Conservation (phyloP, 2,888 invertebrate species). For the Eudasyphora cyanicolor region DNA sequence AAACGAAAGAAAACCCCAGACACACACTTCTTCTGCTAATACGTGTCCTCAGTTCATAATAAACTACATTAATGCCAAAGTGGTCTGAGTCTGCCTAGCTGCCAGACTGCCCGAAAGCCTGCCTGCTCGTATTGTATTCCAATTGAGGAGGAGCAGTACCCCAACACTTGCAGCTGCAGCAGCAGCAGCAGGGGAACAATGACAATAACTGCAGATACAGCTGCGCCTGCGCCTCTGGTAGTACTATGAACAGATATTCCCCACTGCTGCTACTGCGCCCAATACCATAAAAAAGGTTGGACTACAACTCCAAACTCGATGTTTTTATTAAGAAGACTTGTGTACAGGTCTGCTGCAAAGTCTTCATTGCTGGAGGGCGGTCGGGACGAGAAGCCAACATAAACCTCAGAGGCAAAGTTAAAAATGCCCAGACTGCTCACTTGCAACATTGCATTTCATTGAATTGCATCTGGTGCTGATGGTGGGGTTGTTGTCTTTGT, state of each 20-base stretch:
- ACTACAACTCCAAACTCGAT: neutral
- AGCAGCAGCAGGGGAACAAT: slow-evolving; percentile 4
- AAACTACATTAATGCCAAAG: slow-evolving; percentile 74
- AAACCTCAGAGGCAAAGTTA: slow-evolving; percentile 12
- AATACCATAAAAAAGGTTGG: neutral
- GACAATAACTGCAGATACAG: neutral
- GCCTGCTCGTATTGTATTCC: slow-evolving; percentile 38
- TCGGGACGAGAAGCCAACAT: neutral
- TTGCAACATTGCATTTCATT: slow-evolving; percentile 1
- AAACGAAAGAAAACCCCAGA: slow-evolving; percentile 24
- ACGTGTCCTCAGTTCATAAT: slow-evolving; percentile 69
- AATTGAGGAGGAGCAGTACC: slow-evolving; percentile 22
- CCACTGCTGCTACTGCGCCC: slow-evolving; percentile 49
- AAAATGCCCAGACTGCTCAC: slow-evolving; percentile 24
- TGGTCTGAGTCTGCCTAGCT: slow-evolving; percentile 45
- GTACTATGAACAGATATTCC: slow-evolving; percentile 26
- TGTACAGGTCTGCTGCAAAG: slow-evolving; percentile 16
- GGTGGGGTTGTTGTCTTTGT: neutral
- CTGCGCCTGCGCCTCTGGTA: slow-evolving; percentile 19
- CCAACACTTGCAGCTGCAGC: slow-evolving; percentile 29
- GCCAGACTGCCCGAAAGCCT: neutral
- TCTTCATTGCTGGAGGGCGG: too few species aligned
- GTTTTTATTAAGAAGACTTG: neutral
- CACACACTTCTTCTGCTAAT: slow-evolving; percentile 52
- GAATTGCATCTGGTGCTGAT: slow-evolving; percentile 38